phyloP scores from a whole-genome alignment of 2,888 invertebrate genomes.

The Odontothrips loti region DNA sequence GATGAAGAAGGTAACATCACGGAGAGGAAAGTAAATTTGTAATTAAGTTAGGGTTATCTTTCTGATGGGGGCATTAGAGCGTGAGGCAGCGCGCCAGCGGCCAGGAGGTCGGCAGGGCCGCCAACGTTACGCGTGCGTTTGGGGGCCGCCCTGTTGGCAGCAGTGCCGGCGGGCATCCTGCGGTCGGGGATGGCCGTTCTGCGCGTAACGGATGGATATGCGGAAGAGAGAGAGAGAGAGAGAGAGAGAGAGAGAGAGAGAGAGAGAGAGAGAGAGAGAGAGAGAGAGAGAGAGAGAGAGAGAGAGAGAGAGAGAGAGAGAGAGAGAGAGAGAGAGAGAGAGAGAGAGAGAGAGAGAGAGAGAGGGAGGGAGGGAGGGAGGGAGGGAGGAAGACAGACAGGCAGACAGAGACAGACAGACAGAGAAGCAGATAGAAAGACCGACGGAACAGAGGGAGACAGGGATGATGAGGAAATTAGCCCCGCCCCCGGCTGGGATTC shows the following conservation, averaged over 20 bases:
- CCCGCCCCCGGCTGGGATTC: no score
- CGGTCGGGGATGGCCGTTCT: neutral
- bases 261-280: neutral
- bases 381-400: neutral
- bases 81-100: no score
- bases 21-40: no score
- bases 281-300: neutral
- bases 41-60: no score
- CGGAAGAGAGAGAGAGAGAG: neutral
- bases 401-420: no score
- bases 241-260: neutral
- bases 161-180: no score
- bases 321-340: neutral
- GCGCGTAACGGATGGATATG: neutral
- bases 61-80: no score
- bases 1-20: neutral
- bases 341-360: neutral
- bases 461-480: neutral
- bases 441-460: neutral
- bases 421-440: neutral
- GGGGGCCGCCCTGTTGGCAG: no score
- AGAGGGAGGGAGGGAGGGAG: neutral
- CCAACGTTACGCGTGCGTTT: no score
- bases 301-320: neutral
- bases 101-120: no score